A percentile compares a stretch with the other conserved stretches of the same genome.
phyloP scores from a whole-genome alignment of 2,797 vertebrate species.

The Hirundo rustica region DNA sequence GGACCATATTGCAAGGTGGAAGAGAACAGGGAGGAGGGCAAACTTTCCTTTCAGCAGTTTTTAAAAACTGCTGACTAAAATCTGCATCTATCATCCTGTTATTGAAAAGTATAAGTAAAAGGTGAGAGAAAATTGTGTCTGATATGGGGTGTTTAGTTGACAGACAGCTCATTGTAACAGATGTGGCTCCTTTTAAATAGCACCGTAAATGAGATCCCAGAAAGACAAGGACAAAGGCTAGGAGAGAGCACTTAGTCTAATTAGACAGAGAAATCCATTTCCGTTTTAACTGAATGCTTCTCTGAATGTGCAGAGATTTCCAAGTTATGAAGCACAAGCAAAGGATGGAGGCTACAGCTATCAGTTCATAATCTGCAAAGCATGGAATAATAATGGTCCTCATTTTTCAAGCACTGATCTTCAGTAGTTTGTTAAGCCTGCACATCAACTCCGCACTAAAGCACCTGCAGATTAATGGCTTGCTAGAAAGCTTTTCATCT shows the following conservation, averaged over 20 bases:
- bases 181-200: constrained; percentile 61
- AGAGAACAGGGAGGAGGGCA: neutral
- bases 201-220: constrained; percentile 48
- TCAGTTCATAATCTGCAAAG: constrained; percentile 60
- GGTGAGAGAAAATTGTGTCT: constrained; percentile 62
- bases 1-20: neutral
- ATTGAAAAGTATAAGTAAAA: constrained; percentile 62
- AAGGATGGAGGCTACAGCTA: constrained; percentile 38
- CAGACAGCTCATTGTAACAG: constrained; percentile 63
- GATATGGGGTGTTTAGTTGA: constrained; percentile 55
- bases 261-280: constrained; percentile 67
- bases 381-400: constrained; percentile 54
- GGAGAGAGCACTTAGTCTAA: constrained; percentile 62
- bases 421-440: constrained; percentile 45
- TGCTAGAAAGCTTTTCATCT: constrained; percentile 33
- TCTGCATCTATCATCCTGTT: constrained; percentile 46
- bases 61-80: constrained; percentile 50
- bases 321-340: constrained; percentile 15
- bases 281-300: constrained; percentile 36
- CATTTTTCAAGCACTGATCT: constrained; percentile 60
- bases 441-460: constrained; percentile 34
- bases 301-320: constrained; percentile 57
- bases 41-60: constrained; percentile 43
- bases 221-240: constrained; percentile 66
- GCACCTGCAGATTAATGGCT: constrained; percentile 56